Evolutionary conservation across 30 jellyfish, hydroid and myxozoan species (phyloP).

Genomic region (Euphysa ruthae): DNA sequence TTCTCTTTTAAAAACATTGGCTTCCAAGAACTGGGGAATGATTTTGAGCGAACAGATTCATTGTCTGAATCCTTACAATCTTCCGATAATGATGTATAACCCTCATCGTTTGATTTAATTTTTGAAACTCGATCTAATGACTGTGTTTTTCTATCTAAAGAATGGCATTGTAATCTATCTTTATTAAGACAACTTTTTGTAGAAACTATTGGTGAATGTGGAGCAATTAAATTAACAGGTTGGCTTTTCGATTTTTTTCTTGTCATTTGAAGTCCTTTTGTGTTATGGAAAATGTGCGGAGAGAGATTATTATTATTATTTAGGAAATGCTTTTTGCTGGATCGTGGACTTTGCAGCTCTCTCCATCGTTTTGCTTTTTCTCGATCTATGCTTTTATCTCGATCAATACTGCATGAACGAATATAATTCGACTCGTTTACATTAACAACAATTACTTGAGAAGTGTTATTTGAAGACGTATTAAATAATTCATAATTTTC

Average conservation of each 20-base stretch:
- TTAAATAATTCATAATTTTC: too few species aligned
- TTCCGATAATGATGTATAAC: slow-evolving; percentile 20
- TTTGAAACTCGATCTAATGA: not conserved
- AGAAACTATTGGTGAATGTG: not conserved
- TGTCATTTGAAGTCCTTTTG: too few species aligned
- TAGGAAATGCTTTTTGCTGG: not conserved
- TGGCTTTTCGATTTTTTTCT: slow-evolving; percentile 5
- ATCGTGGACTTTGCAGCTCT: too few species aligned
- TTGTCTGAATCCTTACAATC: slow-evolving; percentile 23
- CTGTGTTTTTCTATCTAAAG: not conserved
- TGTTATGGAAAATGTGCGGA: too few species aligned
- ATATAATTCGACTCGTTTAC: slow-evolving; percentile 13
- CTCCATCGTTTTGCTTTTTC: slow-evolving; percentile 19
- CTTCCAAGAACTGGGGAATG: slow-evolving; percentile 37
- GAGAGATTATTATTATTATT: not conserved
- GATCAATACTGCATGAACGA: too few species aligned
- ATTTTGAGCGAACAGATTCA: slow-evolving; percentile 28
- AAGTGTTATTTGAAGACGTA: slow-evolving; percentile 18
- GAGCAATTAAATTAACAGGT: not conserved
- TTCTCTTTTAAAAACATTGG: slow-evolving; percentile 3
- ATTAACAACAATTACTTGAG: slow-evolving; percentile 27
- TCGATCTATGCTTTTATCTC: too few species aligned
- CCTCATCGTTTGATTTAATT: slow-evolving; percentile 12
- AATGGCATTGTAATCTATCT: not conserved
- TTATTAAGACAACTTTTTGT: slow-evolving; percentile 21